Evolutionary conservation across 2,113 vertebrate species (phyloP), one percentile per base, ranked within the genome.

Genomic region (Embiotoca jacksoni): DNA sequence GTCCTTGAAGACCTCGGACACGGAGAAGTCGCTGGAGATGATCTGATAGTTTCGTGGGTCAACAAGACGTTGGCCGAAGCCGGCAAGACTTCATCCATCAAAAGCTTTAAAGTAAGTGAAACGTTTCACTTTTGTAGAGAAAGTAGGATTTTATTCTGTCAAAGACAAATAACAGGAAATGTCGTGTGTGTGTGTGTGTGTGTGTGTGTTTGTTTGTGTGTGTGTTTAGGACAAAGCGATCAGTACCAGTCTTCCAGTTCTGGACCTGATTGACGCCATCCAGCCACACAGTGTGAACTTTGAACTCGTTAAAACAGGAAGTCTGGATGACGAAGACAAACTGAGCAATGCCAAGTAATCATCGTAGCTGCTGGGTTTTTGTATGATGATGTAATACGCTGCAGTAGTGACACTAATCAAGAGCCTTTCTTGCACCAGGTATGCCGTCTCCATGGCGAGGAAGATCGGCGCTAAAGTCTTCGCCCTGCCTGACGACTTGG

Each of bases 261-360:
- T 99, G 94, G 97, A 99, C 78, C 94, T 99, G 87, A 99, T 99
- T 1, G 97, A 99, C 23, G 95, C 97, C 78, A 97, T 99, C 81
- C 97, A 99, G 91, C 98, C 96, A 0, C 86, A 94, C 4, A 96
- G 96, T 81, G 94, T 99, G 85, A 97, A 97, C 91, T 99, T 97
- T 47, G 97, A 98, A 7, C 95, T 99, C 36, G 97, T 99, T 23
- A 96, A 96, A 91, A 96, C 79, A 0, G 96, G 93, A 33, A 70
- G 39, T 10, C 93, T 97, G 16, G 92, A 94, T 0, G 96, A 99
- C 3, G 96, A 95, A 44, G 98, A 99, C 89, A 98, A 95, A 81
- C 96, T 97, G 50, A 94, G 95, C 83, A 99, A 99, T 5, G 97
- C 98, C 75, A 99, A 98, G 98, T 99, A 95, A 96, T 56, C n/a